A percentile compares a stretch with the other conserved stretches of the same genome.
phyloP scores from a whole-genome alignment of 2,113 vertebrate species.

The Nesogale talazaci region DNA sequence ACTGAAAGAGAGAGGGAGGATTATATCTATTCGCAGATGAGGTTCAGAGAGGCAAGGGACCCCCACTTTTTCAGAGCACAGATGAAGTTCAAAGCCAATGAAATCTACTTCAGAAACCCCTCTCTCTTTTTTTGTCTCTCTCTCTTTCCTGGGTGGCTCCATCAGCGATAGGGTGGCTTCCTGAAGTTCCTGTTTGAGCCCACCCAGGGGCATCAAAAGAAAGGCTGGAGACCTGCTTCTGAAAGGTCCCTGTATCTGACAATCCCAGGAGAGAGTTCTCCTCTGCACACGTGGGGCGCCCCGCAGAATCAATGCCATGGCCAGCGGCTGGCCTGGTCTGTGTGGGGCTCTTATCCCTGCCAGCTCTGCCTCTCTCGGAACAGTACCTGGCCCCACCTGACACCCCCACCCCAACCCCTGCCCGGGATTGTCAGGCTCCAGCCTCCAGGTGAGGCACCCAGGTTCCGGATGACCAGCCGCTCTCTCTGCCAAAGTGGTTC shows the following conservation, averaged over 20 bases:
- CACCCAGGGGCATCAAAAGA: not conserved
- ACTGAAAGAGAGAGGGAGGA: not conserved
- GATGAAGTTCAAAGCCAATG: not conserved
- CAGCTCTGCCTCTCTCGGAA: not conserved
- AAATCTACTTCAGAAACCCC: not conserved
- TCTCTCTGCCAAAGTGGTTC: not conserved
- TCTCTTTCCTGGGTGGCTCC: not conserved
- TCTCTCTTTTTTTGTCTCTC: too few relatives aligned
- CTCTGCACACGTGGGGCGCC: not conserved
- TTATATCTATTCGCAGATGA: not conserved
- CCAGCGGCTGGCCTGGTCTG: not conserved
- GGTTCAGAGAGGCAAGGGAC: not conserved
- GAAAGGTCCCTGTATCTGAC: not conserved
- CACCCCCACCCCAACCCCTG: fast-evolving
- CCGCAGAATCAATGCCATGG: not conserved
- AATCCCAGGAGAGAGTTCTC: not conserved
- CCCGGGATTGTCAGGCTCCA: not conserved
- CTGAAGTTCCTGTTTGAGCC: not conserved
- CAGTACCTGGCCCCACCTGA: not conserved
- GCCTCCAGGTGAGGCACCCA: not conserved
- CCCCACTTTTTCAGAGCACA: not conserved
- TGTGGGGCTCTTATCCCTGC: not conserved
- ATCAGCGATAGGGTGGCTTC: not conserved
- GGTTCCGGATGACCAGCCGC: too few relatives aligned
- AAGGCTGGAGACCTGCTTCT: not conserved